Conservation (phyloP, 2,797 vertebrate species). For the Menidia menidia region DNA sequence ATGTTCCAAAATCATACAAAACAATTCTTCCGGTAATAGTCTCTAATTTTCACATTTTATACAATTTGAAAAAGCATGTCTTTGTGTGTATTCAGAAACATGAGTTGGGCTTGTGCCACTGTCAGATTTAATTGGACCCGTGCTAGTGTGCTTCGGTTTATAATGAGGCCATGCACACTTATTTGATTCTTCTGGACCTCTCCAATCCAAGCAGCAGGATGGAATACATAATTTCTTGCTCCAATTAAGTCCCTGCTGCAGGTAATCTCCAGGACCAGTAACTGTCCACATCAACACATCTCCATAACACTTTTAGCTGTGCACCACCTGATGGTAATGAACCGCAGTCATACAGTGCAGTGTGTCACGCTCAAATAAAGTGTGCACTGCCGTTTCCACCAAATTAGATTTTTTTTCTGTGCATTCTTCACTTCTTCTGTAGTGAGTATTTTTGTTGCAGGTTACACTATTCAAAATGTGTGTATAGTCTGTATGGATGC, state of each 20-base stretch:
- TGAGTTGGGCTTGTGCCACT: conserved; percentile 12
- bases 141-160: conserved; percentile 78
- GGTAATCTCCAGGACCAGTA: conserved; percentile 10
- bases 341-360: conserved; percentile 4
- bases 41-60: no score
- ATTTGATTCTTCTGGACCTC: conserved; percentile 37
- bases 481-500: no score
- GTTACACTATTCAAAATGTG: no score
- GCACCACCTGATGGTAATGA: conserved; percentile 30
- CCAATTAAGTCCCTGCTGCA: conserved; percentile 47
- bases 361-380: background rate
- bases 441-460: no score
- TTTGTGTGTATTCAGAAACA: background rate
- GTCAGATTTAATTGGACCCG: conserved; percentile 62
- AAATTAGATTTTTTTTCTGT: background rate
- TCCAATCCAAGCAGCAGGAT: conserved; percentile 25
- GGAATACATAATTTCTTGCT: conserved; percentile 25
- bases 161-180: conserved; percentile 67
- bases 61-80: background rate
- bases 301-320: conserved; percentile 11
- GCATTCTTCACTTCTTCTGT: no score
- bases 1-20: no score
- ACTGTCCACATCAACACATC: conserved; percentile 12
- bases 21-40: no score
- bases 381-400: background rate